A percentile compares a stretch with the other conserved stretches of the same genome.
Conservation (phyloP, 2,888 invertebrate genomes). For the Fissipunctia ypsillon region DNA sequence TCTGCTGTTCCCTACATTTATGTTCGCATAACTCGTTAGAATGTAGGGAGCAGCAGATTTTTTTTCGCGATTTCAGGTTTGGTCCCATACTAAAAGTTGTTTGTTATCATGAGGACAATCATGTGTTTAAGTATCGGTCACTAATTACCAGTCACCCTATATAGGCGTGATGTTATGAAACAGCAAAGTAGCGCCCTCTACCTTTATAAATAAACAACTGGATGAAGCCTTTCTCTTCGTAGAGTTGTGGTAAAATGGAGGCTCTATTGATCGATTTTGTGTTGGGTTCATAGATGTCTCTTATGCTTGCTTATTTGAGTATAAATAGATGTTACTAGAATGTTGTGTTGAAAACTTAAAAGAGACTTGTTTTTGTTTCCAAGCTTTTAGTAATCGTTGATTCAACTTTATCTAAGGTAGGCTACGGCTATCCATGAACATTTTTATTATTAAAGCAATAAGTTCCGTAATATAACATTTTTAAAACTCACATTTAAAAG, state of each 20-base stretch:
- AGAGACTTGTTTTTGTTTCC: background rate
- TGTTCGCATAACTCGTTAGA: too few species aligned
- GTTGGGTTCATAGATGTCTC: conserved; percentile 47
- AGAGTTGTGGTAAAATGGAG: background rate
- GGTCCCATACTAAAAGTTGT: too few species aligned
- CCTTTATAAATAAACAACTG: conserved; percentile 4
- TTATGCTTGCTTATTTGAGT: background rate
- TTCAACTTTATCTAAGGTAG: background rate
- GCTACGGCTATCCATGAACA: too few species aligned
- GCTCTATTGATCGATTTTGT: conserved; percentile 7
- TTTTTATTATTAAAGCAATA: background rate
- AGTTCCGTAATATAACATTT: background rate
- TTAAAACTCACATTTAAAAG: background rate
- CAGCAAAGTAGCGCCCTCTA: conserved; percentile 52
- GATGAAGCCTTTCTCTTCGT: conserved; percentile 41
- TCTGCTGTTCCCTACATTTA: too few species aligned
- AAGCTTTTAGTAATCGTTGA: background rate
- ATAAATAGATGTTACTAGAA: background rate
- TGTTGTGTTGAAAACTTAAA: background rate
- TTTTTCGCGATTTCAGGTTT: too few species aligned
- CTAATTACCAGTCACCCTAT: too few species aligned
- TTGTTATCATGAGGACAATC: too few species aligned
- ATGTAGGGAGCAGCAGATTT: too few species aligned
- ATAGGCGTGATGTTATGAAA: background rate
- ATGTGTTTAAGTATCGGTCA: too few species aligned